Conservation (phyloP, 2,113 vertebrate species). For the Grantiella picta region DNA sequence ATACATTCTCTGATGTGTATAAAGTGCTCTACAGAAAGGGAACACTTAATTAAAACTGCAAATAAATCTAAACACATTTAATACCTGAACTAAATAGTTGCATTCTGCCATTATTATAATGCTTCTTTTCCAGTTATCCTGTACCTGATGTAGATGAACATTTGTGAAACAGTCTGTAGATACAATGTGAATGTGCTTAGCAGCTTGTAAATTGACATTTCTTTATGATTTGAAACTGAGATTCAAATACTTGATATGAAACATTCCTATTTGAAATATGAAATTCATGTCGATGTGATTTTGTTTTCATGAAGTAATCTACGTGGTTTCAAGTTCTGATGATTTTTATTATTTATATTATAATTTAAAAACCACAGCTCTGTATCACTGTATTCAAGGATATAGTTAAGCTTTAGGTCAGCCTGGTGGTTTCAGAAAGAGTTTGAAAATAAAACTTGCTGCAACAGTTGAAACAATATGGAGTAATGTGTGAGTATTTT, state of each 20-base stretch:
- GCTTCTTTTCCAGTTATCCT: not conserved
- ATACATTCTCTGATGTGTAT: not conserved
- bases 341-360: not conserved
- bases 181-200: not conserved
- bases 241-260: not conserved
- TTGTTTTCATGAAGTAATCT: not conserved
- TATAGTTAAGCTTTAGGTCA: not conserved
- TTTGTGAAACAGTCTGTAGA: not conserved
- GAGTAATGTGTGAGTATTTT: not conserved
- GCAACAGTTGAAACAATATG: not conserved
- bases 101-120: not conserved
- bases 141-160: not conserved
- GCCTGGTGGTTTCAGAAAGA: not conserved
- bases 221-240: not conserved
- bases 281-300: not conserved
- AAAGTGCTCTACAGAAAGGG: not conserved
- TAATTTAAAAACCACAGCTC: not conserved
- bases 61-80: not conserved
- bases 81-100: not conserved
- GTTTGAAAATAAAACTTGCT: not conserved
- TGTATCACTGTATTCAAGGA: not conserved
- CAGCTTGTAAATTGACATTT: not conserved
- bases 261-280: not conserved
- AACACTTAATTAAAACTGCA: conserved; percentile 27
- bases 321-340: not conserved